phyloP scores from a whole-genome alignment of 2,797 vertebrate genomes.

The Acanthis flammea region DNA sequence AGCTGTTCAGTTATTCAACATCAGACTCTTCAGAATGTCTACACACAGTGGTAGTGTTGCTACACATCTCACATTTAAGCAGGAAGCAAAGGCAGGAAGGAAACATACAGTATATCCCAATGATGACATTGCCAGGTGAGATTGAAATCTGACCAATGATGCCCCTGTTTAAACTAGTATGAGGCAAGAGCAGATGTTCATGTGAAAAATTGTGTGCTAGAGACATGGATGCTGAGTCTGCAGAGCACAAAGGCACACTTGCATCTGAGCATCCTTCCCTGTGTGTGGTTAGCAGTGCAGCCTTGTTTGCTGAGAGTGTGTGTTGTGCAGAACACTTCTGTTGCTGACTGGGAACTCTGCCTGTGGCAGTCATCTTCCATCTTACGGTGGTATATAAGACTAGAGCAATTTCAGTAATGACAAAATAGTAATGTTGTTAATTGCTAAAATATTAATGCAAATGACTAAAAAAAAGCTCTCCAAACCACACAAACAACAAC shows the following conservation, averaged over 20 bases:
- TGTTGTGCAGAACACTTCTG: background rate
- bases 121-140: background rate
- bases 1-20: background rate
- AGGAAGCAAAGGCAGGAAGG: background rate
- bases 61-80: background rate
- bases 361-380: background rate
- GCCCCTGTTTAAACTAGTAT: background rate
- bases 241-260: background rate
- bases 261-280: background rate
- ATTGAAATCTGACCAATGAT: background rate
- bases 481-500: background rate
- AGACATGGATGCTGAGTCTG: background rate
- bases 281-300: background rate
- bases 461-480: accelerated
- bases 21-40: background rate
- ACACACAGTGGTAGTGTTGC: background rate
- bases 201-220: background rate
- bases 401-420: background rate
- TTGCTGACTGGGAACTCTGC: background rate
- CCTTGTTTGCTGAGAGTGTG: accelerated
- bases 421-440: background rate
- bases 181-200: background rate
- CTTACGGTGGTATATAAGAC: background rate
- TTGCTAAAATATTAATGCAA: background rate
- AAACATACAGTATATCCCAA: background rate